These are phyloP conservation scores for Oophaga pumilio DNA, from an alignment of 2,113 vertebrate species.

Conservation along the genomic window DNA sequence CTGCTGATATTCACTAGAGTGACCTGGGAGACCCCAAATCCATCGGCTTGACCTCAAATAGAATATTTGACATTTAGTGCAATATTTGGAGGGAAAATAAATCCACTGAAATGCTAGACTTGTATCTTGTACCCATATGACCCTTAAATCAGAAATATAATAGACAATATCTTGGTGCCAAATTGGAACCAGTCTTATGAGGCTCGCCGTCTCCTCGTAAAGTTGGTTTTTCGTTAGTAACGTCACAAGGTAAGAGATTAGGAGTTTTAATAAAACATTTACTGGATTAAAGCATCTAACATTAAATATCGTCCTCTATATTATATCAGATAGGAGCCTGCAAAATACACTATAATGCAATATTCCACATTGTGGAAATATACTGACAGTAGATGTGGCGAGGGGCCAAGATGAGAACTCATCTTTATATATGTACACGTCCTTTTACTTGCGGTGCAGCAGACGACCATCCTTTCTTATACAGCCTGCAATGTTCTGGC, in stretches of 20 bases:
- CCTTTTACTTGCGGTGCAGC: neutral
- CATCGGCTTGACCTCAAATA: neutral
- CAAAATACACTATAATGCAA: conserved; percentile 22
- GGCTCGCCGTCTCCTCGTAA: neutral
- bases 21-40: neutral
- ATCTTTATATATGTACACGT: neutral
- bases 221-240: neutral
- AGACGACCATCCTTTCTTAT: neutral
- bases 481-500: neutral
- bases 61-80: conserved; percentile 23
- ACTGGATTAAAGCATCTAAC: neutral
- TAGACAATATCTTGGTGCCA: neutral
- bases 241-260: neutral
- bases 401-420: conserved; percentile 6
- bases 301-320: conserved; percentile 33
- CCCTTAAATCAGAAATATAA: neutral
- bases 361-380: conserved; percentile 57
- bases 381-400: neutral
- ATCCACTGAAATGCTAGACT: neutral
- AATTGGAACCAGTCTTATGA: neutral
- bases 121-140: neutral
- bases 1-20: conserved; percentile 28
- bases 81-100: neutral
- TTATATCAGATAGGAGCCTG: conserved; percentile 19
- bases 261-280: conserved; percentile 26